Conservation (phyloP, 2,797 vertebrate species). For the Geotrypetes seraphini region DNA sequence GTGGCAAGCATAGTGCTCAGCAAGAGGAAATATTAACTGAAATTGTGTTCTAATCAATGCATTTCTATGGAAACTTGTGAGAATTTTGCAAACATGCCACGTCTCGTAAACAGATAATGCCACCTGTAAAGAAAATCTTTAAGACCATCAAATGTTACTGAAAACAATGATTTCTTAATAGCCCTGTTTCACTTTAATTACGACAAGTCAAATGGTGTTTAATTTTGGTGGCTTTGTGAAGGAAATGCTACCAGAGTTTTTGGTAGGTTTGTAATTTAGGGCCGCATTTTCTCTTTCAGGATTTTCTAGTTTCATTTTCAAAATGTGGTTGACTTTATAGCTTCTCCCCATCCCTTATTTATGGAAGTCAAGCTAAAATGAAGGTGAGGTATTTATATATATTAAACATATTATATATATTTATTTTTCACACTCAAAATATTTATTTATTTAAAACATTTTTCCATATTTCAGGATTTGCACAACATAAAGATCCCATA, state of each 20-base stretch:
- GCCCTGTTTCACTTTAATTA: slow-evolving; percentile 21
- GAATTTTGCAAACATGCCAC: slow-evolving; percentile 52
- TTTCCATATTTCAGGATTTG: too few relatives aligned
- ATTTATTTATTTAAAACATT: too few relatives aligned
- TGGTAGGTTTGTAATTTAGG: slow-evolving; percentile 8
- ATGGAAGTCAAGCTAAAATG: too few relatives aligned
- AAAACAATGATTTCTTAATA: neutral
- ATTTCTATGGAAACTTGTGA: slow-evolving; percentile 79
- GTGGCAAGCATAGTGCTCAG: slow-evolving; percentile 57
- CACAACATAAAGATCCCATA: too few relatives aligned
- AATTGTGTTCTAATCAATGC: slow-evolving; percentile 82
- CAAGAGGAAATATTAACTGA: slow-evolving; percentile 71
- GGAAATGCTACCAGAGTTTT: slow-evolving; percentile 2
- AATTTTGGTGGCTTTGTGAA: slow-evolving; percentile 5
- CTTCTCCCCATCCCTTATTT: too few relatives aligned
- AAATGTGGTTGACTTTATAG: too few relatives aligned
- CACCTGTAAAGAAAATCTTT: slow-evolving; percentile 19
- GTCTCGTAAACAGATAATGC: slow-evolving; percentile 23
- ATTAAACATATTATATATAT: too few relatives aligned
- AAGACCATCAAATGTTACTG: slow-evolving; percentile 2
- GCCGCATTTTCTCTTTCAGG: neutral
- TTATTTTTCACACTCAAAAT: too few relatives aligned
- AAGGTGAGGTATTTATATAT: too few relatives aligned
- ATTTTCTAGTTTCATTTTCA: too few relatives aligned
- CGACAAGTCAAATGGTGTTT: slow-evolving; percentile 13